These are phyloP conservation scores for Lithophane ornitopus DNA, from an alignment of 2,888 invertebrate genomes.

Conservation along the genomic window DNA sequence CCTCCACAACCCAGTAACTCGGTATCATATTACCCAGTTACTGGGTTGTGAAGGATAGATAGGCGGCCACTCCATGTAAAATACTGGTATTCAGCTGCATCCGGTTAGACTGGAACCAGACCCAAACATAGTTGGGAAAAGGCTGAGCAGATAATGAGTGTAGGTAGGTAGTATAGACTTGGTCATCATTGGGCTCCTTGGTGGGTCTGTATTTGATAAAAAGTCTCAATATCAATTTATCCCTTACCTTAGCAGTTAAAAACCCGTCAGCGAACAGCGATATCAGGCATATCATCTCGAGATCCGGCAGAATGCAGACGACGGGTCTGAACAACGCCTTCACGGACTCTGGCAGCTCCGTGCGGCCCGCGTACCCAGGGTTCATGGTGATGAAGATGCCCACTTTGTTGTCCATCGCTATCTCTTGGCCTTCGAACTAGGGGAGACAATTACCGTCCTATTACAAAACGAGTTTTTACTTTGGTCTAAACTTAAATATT, in stretches of 20 bases:
- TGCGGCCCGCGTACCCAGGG: constrained; percentile 97
- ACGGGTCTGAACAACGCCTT: constrained; percentile 98
- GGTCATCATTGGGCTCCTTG: not conserved
- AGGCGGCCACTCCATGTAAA: too few species aligned
- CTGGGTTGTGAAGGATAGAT: too few species aligned
- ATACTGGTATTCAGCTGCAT: too few species aligned
- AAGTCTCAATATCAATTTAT: not conserved
- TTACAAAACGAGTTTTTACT: not conserved
- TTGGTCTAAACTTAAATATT: not conserved
- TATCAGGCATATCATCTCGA: constrained; percentile 97
- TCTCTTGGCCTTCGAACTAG: constrained; percentile 96
- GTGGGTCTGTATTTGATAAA: not conserved
- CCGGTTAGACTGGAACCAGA: too few species aligned
- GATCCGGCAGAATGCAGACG: constrained; percentile 97
- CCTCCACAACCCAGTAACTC: too few species aligned
- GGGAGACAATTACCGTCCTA: constrained; percentile 41
- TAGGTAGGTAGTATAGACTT: not conserved
- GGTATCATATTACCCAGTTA: too few species aligned
- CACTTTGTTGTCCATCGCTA: constrained; percentile 95
- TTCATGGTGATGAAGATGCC: constrained; percentile 99
- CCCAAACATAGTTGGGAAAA: too few species aligned
- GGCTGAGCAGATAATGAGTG: too few species aligned
- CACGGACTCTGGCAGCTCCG: constrained; percentile 97
- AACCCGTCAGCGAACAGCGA: constrained; percentile 98
- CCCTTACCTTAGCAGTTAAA: constrained; percentile 94